Percentiles rank a stretch among this genome's conserved stretches.
These are phyloP conservation scores for Tubulanus polymorphus DNA, from an alignment of 2,888 invertebrate species.

Conservation along the genomic window DNA sequence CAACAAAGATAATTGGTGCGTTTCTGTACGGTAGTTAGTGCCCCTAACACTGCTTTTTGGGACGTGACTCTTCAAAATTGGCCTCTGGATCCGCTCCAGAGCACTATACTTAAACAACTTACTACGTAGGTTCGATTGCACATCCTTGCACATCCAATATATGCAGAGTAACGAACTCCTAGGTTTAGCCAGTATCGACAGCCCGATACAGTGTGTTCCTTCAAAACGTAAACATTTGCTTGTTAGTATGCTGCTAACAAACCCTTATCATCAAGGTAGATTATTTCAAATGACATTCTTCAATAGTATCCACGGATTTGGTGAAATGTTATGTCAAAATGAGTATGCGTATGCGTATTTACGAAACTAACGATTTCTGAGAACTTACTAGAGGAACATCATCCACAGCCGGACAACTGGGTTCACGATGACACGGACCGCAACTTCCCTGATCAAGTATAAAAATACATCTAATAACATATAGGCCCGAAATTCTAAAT, in stretches of 20 bases:
- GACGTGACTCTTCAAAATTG: no score
- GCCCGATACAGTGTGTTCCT: slow-evolving; percentile 13
- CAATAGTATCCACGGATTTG: background rate
- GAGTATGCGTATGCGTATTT: no score
- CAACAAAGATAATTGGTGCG: no score
- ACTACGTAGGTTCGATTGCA: slow-evolving; percentile 30
- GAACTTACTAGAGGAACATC: slow-evolving; percentile 25
- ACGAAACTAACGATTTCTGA: no score
- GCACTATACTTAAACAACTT: no score
- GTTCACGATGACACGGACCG: slow-evolving; percentile 24
- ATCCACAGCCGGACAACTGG: slow-evolving; percentile 18
- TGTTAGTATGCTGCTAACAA: no score
- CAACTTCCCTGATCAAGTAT: slow-evolving; percentile 25
- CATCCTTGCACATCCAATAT: slow-evolving; percentile 26
- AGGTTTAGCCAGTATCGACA: slow-evolving; percentile 23
- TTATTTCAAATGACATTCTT: background rate
- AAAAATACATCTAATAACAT: background rate
- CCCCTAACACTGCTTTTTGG: no score
- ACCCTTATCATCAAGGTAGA: no score
- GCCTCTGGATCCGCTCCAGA: no score
- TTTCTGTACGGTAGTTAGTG: no score
- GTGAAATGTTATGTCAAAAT: no score
- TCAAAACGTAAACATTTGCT: background rate
- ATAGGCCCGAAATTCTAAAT: background rate
- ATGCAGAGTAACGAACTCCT: slow-evolving; percentile 8